Base-by-base conservation (phyloP, 2,888 invertebrate genomes). In the Arctia plantaginis region DNA sequence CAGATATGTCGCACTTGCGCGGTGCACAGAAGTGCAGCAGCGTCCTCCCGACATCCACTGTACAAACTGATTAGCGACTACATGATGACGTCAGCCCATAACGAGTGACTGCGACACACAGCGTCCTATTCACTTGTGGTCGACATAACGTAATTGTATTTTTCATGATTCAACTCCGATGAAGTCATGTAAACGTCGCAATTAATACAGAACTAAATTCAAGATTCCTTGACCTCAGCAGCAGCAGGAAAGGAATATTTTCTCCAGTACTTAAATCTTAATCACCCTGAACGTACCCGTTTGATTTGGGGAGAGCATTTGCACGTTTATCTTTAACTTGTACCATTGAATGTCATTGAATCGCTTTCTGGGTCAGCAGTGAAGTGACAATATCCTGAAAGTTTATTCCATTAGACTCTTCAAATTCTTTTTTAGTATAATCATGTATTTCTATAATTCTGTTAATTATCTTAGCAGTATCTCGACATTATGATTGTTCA, bases 1-100 rank as follows among this genome's bases (percentile, higher is more conserved):
- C 92, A 91, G 86, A 80, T 77, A 83, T 85, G 84, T 81, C 86
- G 87, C 87, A 86, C 84, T 84, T 88, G 86, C 78, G 76, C 77
- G 70, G 75, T 79, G 80, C 84, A 84, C 75, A 79, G 81, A 79
- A 76, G 73, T 81, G 80, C 82, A 82, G 23, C 70, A 70, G 41
- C 41, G 76, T 79, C 79, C 74, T 74, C 73, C 69, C 72, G 76
- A 35, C 81, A 72, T 82, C 82, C 76, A 83, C 76, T 72, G 74
- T 66, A 65, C 76, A 66, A 71, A 66, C 75, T 78, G 84, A 84
- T 85, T 82, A 84, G 76, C 83, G 66, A 78, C 79, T 73, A 83
- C 74, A 55, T 77, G 30, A 8, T 81, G 77, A 83, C 80, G 85
- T 83, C 79, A 82, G 15, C 69, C n/a, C 20, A 74, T 64, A 71